These are phyloP conservation scores for Triplophysa yarkandensis DNA, from an alignment of 2,797 vertebrate species.

Conservation along the genomic window DNA sequence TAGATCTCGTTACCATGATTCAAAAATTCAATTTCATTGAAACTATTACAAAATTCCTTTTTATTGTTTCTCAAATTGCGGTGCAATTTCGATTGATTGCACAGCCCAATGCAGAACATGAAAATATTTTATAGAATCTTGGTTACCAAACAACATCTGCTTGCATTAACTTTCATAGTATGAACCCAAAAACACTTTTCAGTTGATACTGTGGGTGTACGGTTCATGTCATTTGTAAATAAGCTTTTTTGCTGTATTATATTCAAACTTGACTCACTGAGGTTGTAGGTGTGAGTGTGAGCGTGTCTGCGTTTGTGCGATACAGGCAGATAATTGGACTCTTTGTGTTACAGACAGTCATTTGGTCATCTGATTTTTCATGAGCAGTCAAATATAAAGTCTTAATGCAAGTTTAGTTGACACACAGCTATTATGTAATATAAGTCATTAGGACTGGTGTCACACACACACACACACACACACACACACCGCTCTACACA, in stretches of 20 bases:
- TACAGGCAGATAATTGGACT: constrained; percentile 48
- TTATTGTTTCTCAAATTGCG: too few species aligned
- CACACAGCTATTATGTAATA: constrained; percentile 23
- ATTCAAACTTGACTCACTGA: not conserved
- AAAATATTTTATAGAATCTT: too few species aligned
- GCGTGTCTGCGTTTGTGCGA: constrained; percentile 11
- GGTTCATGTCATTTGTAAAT: too few species aligned
- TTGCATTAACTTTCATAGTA: too few species aligned
- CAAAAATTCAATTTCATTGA: too few species aligned
- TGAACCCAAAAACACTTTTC: too few species aligned
- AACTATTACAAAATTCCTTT: too few species aligned
- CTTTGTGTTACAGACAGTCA: constrained; percentile 40
- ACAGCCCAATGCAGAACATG: too few species aligned
- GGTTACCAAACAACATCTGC: too few species aligned
- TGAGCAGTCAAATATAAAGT: constrained; percentile 35
- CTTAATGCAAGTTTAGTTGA: constrained; percentile 37
- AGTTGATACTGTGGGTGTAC: not conserved
- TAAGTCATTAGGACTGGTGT: constrained; percentile 18
- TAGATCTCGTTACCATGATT: too few species aligned
- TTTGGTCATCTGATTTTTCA: constrained; percentile 33
- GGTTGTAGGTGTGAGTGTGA: not conserved
- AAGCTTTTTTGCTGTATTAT: too few species aligned
- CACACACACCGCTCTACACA: not conserved
- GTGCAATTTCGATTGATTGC: too few species aligned
- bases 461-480: not conserved